These are phyloP conservation scores for Muscicapa adusta DNA, from an alignment of 2,113 vertebrate species.

Conservation along the genomic window DNA sequence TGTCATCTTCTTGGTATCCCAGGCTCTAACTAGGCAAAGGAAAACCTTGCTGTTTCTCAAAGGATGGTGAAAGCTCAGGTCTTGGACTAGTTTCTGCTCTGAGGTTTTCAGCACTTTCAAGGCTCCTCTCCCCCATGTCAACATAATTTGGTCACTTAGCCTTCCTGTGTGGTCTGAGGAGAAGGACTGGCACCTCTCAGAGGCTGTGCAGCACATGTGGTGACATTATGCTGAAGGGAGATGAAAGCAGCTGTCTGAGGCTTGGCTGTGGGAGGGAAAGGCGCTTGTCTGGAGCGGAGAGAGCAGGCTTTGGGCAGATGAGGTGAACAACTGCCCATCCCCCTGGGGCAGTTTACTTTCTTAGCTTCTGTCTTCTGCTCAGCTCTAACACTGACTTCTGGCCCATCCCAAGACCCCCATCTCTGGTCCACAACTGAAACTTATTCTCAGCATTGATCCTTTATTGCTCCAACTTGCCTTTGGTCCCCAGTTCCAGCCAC, in stretches of 20 bases:
- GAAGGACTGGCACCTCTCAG: not conserved
- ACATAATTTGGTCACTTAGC: not conserved
- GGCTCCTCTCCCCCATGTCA: not conserved
- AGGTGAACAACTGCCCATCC: not conserved
- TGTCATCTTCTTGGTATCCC: not conserved
- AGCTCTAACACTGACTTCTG: not conserved
- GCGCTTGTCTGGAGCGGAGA: not conserved
- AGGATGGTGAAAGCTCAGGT: not conserved
- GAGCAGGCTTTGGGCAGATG: not conserved
- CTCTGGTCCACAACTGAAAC: not conserved
- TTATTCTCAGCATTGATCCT: not conserved
- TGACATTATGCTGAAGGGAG: not conserved
- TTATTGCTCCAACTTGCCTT: not conserved
- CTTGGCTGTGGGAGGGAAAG: not conserved
- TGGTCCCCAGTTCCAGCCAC: not conserved
- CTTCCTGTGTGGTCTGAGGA: not conserved
- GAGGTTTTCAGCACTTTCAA: not conserved
- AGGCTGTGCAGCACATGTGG: not conserved
- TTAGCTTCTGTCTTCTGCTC: not conserved
- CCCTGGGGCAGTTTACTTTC: rapidly evolving
- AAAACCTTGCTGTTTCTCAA: not conserved
- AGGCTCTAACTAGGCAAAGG: not conserved
- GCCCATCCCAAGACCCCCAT: rapidly evolving
- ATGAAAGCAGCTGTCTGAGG: not conserved
- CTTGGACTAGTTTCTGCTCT: not conserved